phyloP scores from a whole-genome alignment of 1,140 invertebrate species.

The Cyrtorhinus lividipennis region DNA sequence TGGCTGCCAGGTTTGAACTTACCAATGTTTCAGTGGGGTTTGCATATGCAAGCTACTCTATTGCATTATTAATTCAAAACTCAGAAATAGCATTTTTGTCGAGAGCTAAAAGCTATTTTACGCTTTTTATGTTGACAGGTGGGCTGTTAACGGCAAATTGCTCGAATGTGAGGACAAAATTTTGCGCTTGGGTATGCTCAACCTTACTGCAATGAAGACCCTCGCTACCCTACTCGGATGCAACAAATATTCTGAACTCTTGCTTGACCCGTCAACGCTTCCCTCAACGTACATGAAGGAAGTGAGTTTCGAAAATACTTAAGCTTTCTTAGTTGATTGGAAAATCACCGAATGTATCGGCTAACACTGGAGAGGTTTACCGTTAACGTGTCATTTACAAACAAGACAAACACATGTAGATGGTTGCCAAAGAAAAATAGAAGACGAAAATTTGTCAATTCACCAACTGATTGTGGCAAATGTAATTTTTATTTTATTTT shows the following conservation, averaged over 20 bases:
- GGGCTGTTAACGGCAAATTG: constrained; percentile 29
- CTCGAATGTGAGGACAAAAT: constrained; percentile 31
- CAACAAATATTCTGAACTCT: constrained; percentile 38
- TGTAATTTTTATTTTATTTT: neutral
- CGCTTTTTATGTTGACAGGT: constrained; percentile 13
- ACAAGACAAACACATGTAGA: too few species aligned
- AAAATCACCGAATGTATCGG: neutral
- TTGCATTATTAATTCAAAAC: too few species aligned
- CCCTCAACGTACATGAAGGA: constrained; percentile 16
- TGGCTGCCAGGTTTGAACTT: constrained; percentile 13
- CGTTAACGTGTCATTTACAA: too few species aligned
- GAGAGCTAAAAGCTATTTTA: neutral
- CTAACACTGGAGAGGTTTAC: too few species aligned
- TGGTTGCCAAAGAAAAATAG: too few species aligned
- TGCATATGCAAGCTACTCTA: too few species aligned
- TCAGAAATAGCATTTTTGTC: too few species aligned
- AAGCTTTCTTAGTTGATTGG: too few species aligned
- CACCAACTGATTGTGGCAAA: too few species aligned
- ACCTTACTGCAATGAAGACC: constrained; percentile 42
- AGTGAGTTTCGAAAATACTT: constrained; percentile 4
- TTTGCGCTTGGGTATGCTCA: constrained; percentile 36
- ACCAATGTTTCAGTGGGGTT: neutral
- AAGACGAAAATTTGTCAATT: too few species aligned
- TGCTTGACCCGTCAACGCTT: constrained; percentile 33
- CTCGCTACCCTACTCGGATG: constrained; percentile 36